Percentiles rank a stretch among this genome's conserved stretches.
Conservation (phyloP, 92 coral and sea anemone genomes). For the Zoanthus gigantus region DNA sequence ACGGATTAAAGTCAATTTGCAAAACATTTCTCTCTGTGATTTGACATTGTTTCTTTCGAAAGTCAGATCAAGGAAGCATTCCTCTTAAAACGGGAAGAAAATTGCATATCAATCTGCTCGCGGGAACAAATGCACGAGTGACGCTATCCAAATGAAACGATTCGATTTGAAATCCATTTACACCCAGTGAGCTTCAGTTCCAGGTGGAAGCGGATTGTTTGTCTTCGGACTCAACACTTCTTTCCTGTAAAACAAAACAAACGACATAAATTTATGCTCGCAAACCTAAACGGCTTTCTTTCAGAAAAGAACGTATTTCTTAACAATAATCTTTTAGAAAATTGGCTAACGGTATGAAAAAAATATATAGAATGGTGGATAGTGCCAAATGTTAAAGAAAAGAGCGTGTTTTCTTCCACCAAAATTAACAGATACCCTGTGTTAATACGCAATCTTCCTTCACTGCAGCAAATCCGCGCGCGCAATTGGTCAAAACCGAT, state of each 20-base stretch:
- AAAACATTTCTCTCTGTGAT: not conserved
- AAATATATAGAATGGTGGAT: not conserved
- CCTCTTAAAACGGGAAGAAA: not conserved
- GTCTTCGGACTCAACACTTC: slow-evolving; percentile 41
- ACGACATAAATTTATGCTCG: no score
- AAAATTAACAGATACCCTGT: not conserved
- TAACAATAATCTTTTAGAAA: no score
- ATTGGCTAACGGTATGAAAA: no score
- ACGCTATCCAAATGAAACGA: not conserved
- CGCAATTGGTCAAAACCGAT: not conserved
- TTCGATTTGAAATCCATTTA: not conserved
- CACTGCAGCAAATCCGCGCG: not conserved
- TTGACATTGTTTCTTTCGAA: not conserved
- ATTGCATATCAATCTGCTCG: not conserved
- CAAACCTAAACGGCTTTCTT: not conserved
- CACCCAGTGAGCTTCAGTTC: slow-evolving; percentile 47
- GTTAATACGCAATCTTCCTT: not conserved
- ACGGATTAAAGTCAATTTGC: not conserved
- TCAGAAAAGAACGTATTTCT: not conserved
- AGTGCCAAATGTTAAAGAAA: not conserved
- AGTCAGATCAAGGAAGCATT: not conserved
- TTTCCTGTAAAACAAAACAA: slow-evolving; percentile 2
- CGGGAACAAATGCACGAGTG: not conserved
- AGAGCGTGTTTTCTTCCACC: not conserved
- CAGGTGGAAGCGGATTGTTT: slow-evolving; percentile 38